Percentiles rank a stretch among this genome's conserved stretches.
These are phyloP conservation scores for Hylaeus volcanicus DNA, from an alignment of 1,140 invertebrate genomes.

Conservation along the genomic window DNA sequence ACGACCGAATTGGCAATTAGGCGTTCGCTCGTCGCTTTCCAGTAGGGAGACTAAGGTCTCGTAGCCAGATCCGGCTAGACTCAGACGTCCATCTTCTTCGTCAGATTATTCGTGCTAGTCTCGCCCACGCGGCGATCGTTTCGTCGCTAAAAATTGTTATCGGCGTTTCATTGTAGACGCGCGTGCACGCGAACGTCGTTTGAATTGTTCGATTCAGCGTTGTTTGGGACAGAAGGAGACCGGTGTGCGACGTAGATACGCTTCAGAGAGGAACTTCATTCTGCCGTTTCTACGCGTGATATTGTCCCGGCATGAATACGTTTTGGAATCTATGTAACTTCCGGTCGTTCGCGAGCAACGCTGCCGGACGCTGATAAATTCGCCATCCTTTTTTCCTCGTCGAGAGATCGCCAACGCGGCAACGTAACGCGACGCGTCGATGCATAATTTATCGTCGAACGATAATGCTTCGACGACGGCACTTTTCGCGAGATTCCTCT, in stretches of 20 bases:
- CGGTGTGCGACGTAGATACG: slow-evolving; percentile 31
- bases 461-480: background rate
- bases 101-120: background rate
- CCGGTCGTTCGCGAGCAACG: background rate
- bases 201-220: slow-evolving; percentile 32
- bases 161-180: background rate
- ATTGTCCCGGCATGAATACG: slow-evolving; percentile 38
- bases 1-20: no score
- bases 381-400: background rate
- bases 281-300: slow-evolving; percentile 5
- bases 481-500: no score
- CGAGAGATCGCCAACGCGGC: background rate
- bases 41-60: no score
- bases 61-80: no score
- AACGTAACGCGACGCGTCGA: background rate
- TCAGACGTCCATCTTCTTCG: no score
- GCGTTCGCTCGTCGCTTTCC: no score
- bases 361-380: slow-evolving; percentile 19
- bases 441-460: background rate
- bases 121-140: background rate
- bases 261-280: slow-evolving; percentile 34
- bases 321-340: slow-evolving; percentile 35
- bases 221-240: slow-evolving; percentile 4
- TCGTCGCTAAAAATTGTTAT: slow-evolving; percentile 26
- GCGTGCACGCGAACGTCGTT: background rate